These are phyloP conservation scores for Gobionotothen gibberifrons DNA, from an alignment of 2,797 vertebrate genomes.

Conservation along the genomic window DNA sequence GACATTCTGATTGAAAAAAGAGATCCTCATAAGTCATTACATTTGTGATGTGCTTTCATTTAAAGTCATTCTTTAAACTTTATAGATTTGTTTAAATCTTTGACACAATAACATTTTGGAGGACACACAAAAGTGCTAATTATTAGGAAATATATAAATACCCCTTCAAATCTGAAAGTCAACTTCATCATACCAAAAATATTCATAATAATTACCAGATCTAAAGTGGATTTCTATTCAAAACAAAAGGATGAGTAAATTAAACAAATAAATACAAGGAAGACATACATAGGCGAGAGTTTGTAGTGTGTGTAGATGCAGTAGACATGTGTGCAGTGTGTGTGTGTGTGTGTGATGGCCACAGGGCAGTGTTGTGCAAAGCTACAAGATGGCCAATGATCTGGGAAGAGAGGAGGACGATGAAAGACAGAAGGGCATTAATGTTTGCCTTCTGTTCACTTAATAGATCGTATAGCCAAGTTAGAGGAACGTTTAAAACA, in stretches of 20 bases:
- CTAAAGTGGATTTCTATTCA: conserved; percentile 47
- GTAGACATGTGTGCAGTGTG: conserved; percentile 39
- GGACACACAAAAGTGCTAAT: conserved; percentile 34
- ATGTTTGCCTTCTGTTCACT: conserved; percentile 62
- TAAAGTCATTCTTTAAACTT: conserved; percentile 38
- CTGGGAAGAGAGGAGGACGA: conserved; percentile 69
- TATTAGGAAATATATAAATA: conserved; percentile 52
- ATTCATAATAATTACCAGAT: conserved; percentile 47
- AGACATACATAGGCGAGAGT: conserved; percentile 72
- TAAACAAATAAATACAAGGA: conserved; percentile 74
- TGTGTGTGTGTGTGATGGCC: conserved; percentile 58
- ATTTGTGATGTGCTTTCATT: conserved; percentile 43
- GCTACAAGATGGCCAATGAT: conserved; percentile 78
- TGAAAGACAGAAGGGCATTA: conserved; percentile 50
- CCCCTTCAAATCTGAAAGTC: conserved; percentile 40
- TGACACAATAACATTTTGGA: conserved; percentile 53
- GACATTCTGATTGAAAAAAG: conserved; percentile 2
- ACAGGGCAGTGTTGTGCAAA: conserved; percentile 77
- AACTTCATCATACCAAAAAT: conserved; percentile 48
- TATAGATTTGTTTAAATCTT: conserved; percentile 51
- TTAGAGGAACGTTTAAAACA: conserved; percentile 81
- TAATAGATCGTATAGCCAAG: conserved; percentile 76
- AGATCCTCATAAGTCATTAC: conserved; percentile 26
- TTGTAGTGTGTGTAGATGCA: conserved; percentile 22
- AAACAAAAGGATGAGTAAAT: conserved; percentile 51